A percentile compares a stretch with the other conserved stretches of the same genome.
These are phyloP conservation scores for Saccostrea echinata DNA, from an alignment of 1,140 invertebrate genomes.

Conservation along the genomic window DNA sequence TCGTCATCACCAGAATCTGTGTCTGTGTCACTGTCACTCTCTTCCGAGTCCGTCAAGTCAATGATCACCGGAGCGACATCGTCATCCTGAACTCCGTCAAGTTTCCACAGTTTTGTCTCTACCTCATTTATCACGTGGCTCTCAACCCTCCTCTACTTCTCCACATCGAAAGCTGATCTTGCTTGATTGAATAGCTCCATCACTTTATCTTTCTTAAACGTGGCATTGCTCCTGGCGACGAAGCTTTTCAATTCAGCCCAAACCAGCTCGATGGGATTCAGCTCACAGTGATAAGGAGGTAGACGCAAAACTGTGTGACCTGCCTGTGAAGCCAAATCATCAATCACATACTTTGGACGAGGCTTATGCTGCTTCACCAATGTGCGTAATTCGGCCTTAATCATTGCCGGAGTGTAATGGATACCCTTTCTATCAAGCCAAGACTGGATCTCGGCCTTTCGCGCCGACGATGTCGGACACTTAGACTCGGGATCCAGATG, in stretches of 20 bases:
- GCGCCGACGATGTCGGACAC: neutral
- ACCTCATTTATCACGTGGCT: too few species aligned
- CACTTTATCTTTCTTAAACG: neutral
- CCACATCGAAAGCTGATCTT: too few species aligned
- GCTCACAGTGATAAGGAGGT: slow-evolving; percentile 37
- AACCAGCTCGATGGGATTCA: neutral
- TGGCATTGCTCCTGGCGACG: neutral
- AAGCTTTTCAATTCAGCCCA: too few species aligned
- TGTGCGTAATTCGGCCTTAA: neutral
- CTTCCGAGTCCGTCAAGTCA: neutral
- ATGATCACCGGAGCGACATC: neutral
- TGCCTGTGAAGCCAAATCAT: too few species aligned
- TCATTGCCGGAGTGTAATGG: slow-evolving; percentile 2
- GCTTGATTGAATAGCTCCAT: neutral
- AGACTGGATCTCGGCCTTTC: slow-evolving; percentile 22
- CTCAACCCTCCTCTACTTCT: too few species aligned
- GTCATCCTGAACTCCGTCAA: neutral
- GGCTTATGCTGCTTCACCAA: too few species aligned
- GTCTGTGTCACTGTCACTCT: neutral
- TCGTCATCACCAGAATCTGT: neutral
- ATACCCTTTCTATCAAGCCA: slow-evolving; percentile 43
- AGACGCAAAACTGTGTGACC: too few species aligned
- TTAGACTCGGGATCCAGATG: slow-evolving; percentile 1
- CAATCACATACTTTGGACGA: neutral
- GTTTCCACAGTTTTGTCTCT: neutral